phyloP scores from a whole-genome alignment of 2,888 invertebrate genomes.

The Zygaena filipendulae region DNA sequence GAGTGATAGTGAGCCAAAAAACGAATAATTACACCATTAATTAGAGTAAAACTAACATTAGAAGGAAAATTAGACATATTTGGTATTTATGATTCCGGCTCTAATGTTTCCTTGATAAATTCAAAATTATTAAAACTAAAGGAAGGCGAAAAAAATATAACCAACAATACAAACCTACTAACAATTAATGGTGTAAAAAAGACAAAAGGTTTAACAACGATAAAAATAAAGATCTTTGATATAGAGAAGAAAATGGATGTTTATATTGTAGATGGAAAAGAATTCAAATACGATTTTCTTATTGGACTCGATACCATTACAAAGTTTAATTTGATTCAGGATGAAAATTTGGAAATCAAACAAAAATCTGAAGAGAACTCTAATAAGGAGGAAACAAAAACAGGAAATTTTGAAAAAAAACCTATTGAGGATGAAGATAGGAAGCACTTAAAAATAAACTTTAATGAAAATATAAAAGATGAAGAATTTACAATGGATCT shows the following conservation, averaged over 20 bases:
- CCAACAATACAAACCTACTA: conserved; percentile 3
- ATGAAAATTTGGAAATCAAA: conserved; percentile 4
- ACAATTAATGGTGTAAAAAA: conserved; percentile 16
- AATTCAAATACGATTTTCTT: no score
- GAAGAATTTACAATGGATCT: conserved; percentile 10
- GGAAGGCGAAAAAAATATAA: no score
- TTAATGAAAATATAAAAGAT: conserved; percentile 12
- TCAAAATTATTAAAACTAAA: conserved; percentile 6
- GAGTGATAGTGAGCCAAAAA: conserved; percentile 11
- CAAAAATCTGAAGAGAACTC: neutral
- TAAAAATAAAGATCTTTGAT: conserved; percentile 13
- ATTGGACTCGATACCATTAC: conserved; percentile 10
- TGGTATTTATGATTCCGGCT: conserved; percentile 11
- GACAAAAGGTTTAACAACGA: no score
- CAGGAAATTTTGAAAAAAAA: no score
- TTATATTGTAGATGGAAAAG: conserved; percentile 7
- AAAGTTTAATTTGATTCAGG: conserved; percentile 2
- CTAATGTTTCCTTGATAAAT: conserved; percentile 10
- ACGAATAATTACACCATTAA: conserved; percentile 12
- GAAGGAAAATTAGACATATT: conserved; percentile 3
- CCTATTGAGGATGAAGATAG: no score
- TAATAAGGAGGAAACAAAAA: conserved; percentile 1
- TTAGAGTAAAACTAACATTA: conserved; percentile 8
- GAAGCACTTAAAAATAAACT: conserved; percentile 11
- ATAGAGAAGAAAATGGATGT: conserved; percentile 11